Base-by-base conservation (phyloP, 2,113 vertebrate genomes). In the Astur gentilis region DNA sequence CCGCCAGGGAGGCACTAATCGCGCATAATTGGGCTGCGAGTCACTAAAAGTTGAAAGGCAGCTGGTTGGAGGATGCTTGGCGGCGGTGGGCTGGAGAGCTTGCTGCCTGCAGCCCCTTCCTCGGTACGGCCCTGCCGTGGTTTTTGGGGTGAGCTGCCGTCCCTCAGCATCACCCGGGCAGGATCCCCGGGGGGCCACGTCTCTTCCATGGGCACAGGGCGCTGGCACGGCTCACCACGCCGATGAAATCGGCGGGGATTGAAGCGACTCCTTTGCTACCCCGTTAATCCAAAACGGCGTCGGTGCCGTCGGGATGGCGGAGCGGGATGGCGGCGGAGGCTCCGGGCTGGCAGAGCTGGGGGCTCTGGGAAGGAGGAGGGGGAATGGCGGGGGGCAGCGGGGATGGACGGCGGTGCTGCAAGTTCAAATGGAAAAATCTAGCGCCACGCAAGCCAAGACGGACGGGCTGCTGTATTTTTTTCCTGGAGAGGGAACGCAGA, bases 211-310 rank as follows among this genome's bases (percentile, higher is more conserved):
- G 45, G 70, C 66, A 82, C 1, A 0, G 61, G 19, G 16, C 0
- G 45, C 55, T 10, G 50, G 69, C 52, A 49, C 3, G 9, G 82
- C 82, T 58, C 23, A 0, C 44, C 60, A 26, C 18, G 1, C 27
- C 1, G 0, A 18, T 0, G 7, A 15, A 23, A 42, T 1, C 89
- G 0, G 1, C 50, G 9, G 49, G 36, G 54, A 57, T 1, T 7
- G 2, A 49, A 54, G 64, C 0, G 11, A 20, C 36, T 26, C 27
- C 34, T 54, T 23, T 26, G 29, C 65, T 42, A 16, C 61, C 29
- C 25, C 3, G 2, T 26, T 49, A 47, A 3, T 2, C 52, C 26
- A 10, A 54, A 54, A 54, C 9, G 50, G 23, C 1, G 7, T 4
- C 6, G 18, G 9, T 31, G 38, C n/a, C 7, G 4, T 21, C 2